Evolutionary conservation across 2,888 invertebrate species (phyloP).

Genomic region (Spicauda simplicius): DNA sequence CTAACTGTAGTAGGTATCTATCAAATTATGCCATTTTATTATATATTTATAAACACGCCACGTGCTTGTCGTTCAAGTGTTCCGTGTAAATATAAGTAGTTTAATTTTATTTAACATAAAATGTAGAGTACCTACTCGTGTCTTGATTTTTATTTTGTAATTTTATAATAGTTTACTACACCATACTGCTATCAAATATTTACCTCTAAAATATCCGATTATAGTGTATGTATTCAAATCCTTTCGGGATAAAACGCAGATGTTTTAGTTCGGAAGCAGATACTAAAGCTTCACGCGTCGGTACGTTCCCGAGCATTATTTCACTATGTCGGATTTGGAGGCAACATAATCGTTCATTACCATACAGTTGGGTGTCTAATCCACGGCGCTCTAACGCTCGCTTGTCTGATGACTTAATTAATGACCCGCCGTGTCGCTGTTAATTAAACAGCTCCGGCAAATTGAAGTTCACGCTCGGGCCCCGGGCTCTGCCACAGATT

Average conservation of each 20-base stretch:
- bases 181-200: no score
- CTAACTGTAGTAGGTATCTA: no score
- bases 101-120: background rate
- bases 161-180: no score
- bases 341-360: conserved; percentile 68
- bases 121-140: no score
- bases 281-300: background rate
- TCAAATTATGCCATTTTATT: no score
- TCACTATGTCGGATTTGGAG: conserved; percentile 41
- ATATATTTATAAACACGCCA: background rate
- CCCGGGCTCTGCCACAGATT: conserved; percentile 56
- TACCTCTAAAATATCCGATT: background rate
- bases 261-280: background rate
- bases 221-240: background rate
- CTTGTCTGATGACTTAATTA: conserved; percentile 82
- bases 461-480: conserved; percentile 69
- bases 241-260: background rate
- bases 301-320: conserved; percentile 18
- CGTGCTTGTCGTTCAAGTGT: conserved; percentile 13
- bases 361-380: conserved; percentile 69
- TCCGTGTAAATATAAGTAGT: background rate
- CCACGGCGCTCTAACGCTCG: conserved; percentile 63
- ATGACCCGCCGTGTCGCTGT: conserved; percentile 78
- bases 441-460: conserved; percentile 81
- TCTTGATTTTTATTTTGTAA: no score